Conservation (phyloP, 2,888 invertebrate species). For the Microplitis deprimator region DNA sequence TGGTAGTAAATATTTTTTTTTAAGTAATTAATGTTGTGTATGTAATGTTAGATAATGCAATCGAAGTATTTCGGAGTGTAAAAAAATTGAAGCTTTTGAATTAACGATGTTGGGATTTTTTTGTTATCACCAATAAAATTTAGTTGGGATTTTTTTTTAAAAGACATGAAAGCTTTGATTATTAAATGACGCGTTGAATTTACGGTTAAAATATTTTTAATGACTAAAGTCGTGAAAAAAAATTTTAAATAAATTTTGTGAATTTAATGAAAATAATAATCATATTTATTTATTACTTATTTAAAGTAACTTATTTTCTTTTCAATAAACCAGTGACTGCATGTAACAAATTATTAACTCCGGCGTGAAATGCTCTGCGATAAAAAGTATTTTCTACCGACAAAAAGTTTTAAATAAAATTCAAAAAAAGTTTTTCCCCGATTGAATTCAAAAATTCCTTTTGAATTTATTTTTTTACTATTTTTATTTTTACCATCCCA, state of each 20-base stretch:
- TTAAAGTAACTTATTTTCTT: conserved; percentile 12
- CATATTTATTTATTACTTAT: not conserved
- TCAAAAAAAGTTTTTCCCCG: not conserved
- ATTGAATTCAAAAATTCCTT: not conserved
- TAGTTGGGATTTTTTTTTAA: not conserved
- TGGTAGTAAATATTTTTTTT: too few species aligned
- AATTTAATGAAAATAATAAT: not conserved
- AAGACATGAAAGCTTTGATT: not conserved
- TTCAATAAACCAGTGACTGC: conserved; percentile 9
- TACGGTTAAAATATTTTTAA: not conserved
- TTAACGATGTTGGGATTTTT: not conserved
- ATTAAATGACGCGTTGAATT: not conserved
- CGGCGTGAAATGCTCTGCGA: not conserved
- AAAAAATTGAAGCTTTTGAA: too few species aligned
- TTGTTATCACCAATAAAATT: not conserved
- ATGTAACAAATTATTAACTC: not conserved
- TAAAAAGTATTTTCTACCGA: not conserved
- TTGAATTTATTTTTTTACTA: not conserved
- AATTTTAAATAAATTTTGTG: not conserved
- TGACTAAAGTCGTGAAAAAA: not conserved
- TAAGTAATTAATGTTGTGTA: too few species aligned
- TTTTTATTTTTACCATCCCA: not conserved
- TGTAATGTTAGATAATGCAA: too few species aligned
- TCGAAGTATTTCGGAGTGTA: too few species aligned
- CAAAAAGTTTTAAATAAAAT: not conserved